These are phyloP conservation scores for Crossaster papposus DNA, from an alignment of 53 echinoderm and acorn worm genomes.

Conservation along the genomic window DNA sequence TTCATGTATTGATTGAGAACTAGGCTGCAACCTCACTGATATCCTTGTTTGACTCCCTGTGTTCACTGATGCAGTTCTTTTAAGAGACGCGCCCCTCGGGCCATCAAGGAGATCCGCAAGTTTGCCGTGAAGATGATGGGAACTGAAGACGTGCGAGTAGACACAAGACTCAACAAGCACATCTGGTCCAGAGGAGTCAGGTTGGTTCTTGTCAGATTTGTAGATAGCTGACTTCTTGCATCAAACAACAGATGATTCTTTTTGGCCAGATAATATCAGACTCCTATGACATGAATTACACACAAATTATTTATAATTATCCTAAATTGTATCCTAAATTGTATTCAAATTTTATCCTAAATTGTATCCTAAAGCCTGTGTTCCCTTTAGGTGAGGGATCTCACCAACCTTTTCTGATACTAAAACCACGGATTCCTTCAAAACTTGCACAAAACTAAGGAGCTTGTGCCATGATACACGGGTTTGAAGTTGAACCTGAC, in stretches of 20 bases:
- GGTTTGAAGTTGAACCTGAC: too few relatives aligned
- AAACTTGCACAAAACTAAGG: too few relatives aligned
- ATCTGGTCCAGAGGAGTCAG: slow-evolving; percentile 87
- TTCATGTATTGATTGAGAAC: background rate
- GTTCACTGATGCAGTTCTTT: slow-evolving; percentile 68
- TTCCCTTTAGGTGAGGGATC: too few relatives aligned
- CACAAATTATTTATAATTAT: too few relatives aligned
- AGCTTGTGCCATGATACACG: too few relatives aligned
- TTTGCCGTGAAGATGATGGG: slow-evolving; percentile 99
- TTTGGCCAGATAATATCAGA: background rate
- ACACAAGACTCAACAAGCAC: slow-evolving; percentile 98
- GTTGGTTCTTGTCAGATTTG: slow-evolving; percentile 21
- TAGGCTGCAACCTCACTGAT: background rate
- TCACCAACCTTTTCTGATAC: too few relatives aligned
- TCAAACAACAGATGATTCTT: background rate
- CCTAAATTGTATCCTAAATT: too few relatives aligned
- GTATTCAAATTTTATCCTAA: too few relatives aligned
- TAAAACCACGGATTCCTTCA: too few relatives aligned
- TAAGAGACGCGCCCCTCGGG: slow-evolving; percentile 95
- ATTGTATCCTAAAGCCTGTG: too few relatives aligned
- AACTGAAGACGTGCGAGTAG: slow-evolving; percentile 92
- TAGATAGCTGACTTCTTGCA: background rate
- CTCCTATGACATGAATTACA: background rate
- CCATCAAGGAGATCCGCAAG: slow-evolving; percentile 94
- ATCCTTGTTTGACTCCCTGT: background rate